These are phyloP conservation scores for Acrossocheilus fasciatus DNA, from an alignment of 2,797 vertebrate species.

Conservation along the genomic window DNA sequence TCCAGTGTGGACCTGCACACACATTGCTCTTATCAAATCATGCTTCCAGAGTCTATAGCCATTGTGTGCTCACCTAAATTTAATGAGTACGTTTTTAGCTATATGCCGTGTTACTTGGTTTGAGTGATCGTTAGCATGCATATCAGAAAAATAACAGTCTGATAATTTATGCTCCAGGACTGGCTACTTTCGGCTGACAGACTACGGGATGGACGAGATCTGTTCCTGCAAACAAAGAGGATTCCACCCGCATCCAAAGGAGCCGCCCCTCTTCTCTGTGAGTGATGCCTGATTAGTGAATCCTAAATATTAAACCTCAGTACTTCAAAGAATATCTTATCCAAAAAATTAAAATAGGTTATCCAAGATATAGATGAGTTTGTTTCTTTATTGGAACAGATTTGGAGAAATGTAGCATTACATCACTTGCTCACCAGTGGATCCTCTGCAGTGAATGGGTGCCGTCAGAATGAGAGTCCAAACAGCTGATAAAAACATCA, in stretches of 20 bases:
- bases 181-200: constrained; percentile 93
- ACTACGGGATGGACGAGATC: constrained; percentile 92
- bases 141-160: not conserved
- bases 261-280: constrained; percentile 93
- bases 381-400: not conserved
- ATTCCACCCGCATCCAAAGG: constrained; percentile 94
- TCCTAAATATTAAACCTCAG: not conserved
- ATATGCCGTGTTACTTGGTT: not conserved
- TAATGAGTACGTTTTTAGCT: constrained; percentile 82
- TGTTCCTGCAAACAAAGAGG: constrained; percentile 93
- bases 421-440: not conserved
- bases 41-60: constrained; percentile 95
- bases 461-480: not conserved
- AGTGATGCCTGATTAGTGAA: constrained; percentile 64
- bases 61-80: constrained; percentile 97
- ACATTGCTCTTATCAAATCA: constrained; percentile 98
- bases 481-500: not conserved
- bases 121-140: not conserved
- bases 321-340: not conserved
- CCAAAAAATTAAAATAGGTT: not conserved
- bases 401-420: not conserved
- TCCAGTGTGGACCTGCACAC: constrained; percentile 98
- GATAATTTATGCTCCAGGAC: constrained; percentile 77
- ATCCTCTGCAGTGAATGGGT: not conserved
- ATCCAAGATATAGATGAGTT: not conserved